Conservation (phyloP, 2,888 invertebrate species). For the Oligia strigilis region DNA sequence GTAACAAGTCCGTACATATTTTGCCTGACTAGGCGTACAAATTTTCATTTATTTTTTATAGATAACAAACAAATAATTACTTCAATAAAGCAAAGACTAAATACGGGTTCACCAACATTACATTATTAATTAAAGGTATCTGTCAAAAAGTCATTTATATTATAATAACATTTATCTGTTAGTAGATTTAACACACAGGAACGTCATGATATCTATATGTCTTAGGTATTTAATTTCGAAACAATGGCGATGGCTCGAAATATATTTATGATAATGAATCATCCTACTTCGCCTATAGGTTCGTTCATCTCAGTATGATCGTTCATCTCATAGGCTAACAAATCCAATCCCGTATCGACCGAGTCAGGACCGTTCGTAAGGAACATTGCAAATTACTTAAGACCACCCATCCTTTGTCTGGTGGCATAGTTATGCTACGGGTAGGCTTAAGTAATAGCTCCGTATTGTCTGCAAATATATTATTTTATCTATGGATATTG, state of each 20-base stretch:
- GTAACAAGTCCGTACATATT: too few relatives aligned
- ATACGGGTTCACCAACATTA: too few relatives aligned
- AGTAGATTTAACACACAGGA: neutral
- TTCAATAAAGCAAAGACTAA: too few relatives aligned
- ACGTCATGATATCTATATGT: too few relatives aligned
- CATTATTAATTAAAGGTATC: too few relatives aligned
- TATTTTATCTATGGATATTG: neutral
- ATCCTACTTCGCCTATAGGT: neutral
- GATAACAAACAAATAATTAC: too few relatives aligned
- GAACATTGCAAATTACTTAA: conserved; percentile 43
- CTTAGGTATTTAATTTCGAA: neutral
- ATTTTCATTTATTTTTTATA: too few relatives aligned
- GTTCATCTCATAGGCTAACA: conserved; percentile 20
- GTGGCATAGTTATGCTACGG: conserved; percentile 15
- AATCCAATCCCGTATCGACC: conserved; percentile 27
- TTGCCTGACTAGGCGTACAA: too few relatives aligned
- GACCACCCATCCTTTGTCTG: conserved; percentile 40
- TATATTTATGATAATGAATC: neutral
- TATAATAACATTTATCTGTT: too few relatives aligned
- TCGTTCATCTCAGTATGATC: neutral
- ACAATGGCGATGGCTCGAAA: neutral
- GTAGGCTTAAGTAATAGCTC: conserved; percentile 9
- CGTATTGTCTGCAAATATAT: conserved; percentile 15
- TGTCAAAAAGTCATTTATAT: too few relatives aligned
- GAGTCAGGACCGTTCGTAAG: neutral